Conservation (phyloP, 2,797 vertebrate genomes). For the Leucoraja ocellata region DNA sequence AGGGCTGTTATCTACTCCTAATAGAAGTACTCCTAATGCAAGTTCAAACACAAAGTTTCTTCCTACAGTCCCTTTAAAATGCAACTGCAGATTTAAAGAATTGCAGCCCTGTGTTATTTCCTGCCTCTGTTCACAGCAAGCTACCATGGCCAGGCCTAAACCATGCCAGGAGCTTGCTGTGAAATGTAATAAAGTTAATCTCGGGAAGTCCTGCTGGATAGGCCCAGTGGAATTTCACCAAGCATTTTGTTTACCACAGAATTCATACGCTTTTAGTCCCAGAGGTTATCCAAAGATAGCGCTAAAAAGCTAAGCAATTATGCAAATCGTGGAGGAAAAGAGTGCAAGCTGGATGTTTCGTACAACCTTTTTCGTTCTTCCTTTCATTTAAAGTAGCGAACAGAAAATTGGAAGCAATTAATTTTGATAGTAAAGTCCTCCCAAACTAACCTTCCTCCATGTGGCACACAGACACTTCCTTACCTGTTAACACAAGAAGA, state of each 20-base stretch:
- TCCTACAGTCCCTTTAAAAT: neutral
- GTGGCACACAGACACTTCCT: neutral
- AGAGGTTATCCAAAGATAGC: neutral
- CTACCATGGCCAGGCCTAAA: neutral
- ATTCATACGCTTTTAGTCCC: neutral
- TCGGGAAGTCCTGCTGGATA: neutral
- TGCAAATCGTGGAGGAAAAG: neutral
- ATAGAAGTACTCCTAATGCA: neutral
- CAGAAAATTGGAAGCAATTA: neutral
- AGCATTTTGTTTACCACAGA: neutral
- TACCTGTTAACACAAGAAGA: neutral
- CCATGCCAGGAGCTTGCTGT: neutral
- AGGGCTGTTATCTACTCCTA: neutral
- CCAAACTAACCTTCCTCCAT: neutral
- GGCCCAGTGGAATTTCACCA: neutral
- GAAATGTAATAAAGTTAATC: slow-evolving; percentile 7
- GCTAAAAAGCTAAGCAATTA: neutral
- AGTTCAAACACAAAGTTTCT: neutral
- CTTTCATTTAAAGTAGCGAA: neutral
- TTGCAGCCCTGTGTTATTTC: slow-evolving; percentile 20
- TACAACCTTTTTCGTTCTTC: neutral
- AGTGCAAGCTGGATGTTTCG: neutral
- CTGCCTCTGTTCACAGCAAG: slow-evolving; percentile 17
- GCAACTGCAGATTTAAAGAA: slow-evolving; percentile 13
- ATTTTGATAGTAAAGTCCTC: neutral